Evolutionary conservation across 2,888 invertebrate species (phyloP), one percentile per base, ranked within the genome.

Genomic region (Drosophila melanosoma): DNA sequence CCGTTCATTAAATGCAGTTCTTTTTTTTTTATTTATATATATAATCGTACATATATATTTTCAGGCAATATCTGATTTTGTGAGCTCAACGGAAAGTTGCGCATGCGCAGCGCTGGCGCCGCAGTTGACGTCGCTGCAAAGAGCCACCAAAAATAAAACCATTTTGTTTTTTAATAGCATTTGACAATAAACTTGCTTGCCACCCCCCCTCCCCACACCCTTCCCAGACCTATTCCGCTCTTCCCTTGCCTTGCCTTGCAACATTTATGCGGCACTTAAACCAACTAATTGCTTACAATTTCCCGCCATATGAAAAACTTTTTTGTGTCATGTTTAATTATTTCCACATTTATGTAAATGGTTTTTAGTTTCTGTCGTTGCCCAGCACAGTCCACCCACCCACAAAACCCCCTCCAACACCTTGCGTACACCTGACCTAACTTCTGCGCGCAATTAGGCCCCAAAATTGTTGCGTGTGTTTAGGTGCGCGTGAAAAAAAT

Each of bases 221-320:
- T 35, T 23, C 23, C 1, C 23, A 23, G 23, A 1, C 23, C 23
- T 23, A 23, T 23, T 1, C 23, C 23, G 23, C 23, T 3, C 66
- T 73, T 29, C 17, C 11, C 36, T 45, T 5, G 81, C 67, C 36
- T 45, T 5, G 81, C 67, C 76, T 68, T 82, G 74, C 60, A 76
- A 79, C 73, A 87, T 88, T 91, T 91, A 91, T 87, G 89, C 91
- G 91, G 91, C 90, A 90, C 82, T 91, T 91, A 91, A 92, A 90
- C 91, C 80, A 77, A 82, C 82, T 92, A 91, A 92, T 92, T 90
- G 82, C 81, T 64, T 76, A 65, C 75, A 84, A 87, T 90, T 89
- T 87, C 79, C 81, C 86, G 36, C 60, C 51, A 79, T 67, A 74
- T 85, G 86, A 82, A 90, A 87, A 86, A 90, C 57, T 53, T 66